Evolutionary conservation across 1,140 invertebrate species (phyloP), one percentile per base, ranked within the genome.

Genomic region (Zaprionus gabonicus): DNA sequence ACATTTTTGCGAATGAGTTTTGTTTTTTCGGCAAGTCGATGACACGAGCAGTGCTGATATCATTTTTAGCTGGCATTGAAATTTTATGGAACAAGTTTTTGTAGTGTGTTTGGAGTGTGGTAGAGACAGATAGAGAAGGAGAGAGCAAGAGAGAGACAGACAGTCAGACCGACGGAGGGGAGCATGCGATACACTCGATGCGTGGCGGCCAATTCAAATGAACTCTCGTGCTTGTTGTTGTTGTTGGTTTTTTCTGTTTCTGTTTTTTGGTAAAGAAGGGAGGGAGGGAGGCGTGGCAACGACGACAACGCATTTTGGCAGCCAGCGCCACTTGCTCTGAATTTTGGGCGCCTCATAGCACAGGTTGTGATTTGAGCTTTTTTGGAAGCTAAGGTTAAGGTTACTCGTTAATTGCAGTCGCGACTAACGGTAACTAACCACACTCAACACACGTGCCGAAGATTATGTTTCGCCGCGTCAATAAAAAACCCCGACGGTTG

Each of bases 381-480:
- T 92, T 92, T 92, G 91, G 91, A 92, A 92, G 91, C 91, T 92
- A 92, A 92, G 91, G 91, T 92, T 92, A 92, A 92, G 91, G 91
- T 92, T 92, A 92, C 75, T 83, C 81, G 78, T 56, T 88, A 88
- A 87, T 83, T 87, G 83, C 51, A 49, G n/a, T 38, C n/a, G 41
- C 46, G 36, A 7, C 23, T 38, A 71, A 46, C 70, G 67, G 69
- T 81, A 81, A 87, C 80, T 83, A 87, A 87, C 74, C 84, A 81
- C 77, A 83, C 77, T 68, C 81, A 88, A 79, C 69, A 79, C 69
- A 72, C 77, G 41, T 57, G 31, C 5, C 44, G 41, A 9, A 49
- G 31, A 38, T 66, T 28, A 59, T 55, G 51, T 53, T 68, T 76
- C 51, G 76, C 9, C 17, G 20, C 17, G 36, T 13, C 44, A 53